These are phyloP conservation scores for Phyllotreta striolata DNA, from an alignment of 2,888 invertebrate genomes.

Conservation along the genomic window DNA sequence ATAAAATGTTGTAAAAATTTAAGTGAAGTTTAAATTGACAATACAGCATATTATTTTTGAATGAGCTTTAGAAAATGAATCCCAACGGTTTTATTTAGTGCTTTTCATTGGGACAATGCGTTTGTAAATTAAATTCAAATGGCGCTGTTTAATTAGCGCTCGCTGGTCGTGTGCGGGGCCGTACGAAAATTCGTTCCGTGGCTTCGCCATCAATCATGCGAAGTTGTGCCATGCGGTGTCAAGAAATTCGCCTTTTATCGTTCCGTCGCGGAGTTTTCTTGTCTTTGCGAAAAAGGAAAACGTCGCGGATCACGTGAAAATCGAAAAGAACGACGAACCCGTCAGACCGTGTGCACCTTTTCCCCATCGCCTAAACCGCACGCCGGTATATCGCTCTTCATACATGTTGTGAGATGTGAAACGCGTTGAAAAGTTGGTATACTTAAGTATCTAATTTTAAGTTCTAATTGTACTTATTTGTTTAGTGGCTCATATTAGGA, in stretches of 20 bases:
- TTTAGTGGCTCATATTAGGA: no score
- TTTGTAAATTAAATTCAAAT: no score
- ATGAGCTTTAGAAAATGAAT: no score
- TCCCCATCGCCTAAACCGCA: not conserved
- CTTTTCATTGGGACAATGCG: no score
- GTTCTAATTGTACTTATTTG: not conserved
- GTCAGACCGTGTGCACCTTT: conserved; percentile 28
- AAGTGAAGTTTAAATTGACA: no score
- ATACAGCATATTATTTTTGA: no score
- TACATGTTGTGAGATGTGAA: not conserved
- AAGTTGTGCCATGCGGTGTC: conserved; percentile 46
- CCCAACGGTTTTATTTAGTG: no score
- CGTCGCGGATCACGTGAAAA: conserved; percentile 23
- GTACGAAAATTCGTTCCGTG: no score
- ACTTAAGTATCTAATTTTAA: not conserved
- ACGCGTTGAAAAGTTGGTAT: not conserved
- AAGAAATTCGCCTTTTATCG: conserved; percentile 38
- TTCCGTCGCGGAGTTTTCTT: conserved; percentile 30
- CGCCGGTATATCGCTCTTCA: not conserved
- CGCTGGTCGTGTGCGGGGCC: no score
- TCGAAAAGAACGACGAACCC: conserved; percentile 22
- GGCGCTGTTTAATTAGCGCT: no score
- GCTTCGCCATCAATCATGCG: conserved; percentile 39
- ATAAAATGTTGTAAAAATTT: no score
- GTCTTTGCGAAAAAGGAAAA: conserved; percentile 20